Base-by-base conservation (phyloP, 2,888 invertebrate species). In the Cabera pusaria region DNA sequence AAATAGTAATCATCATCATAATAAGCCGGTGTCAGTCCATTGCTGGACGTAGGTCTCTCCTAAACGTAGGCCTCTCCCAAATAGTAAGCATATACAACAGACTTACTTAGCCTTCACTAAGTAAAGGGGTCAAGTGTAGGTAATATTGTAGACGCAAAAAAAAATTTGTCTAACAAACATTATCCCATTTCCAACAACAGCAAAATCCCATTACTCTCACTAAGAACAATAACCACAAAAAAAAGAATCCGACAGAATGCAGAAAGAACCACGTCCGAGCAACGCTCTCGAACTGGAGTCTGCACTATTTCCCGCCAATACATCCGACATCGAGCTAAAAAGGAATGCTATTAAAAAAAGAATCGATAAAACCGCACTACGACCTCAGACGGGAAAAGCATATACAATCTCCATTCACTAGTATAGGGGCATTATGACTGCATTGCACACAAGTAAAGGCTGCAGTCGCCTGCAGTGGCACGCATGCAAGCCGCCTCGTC, bases 331-430 rank as follows among this genome's bases (percentile, higher is more conserved):
- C 29, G 18, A 44, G 52, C 49, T 52, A 53, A 53, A 52, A 56
- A 49, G 49, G 41, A 53, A 51, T 52, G 57, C 57, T 53, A 55
- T 48, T 48, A 55, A n/a, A 65, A 64, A 71, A 73, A 68, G 70
- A 75, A 80, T 74, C 80, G 70, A 79, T 79, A 77, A 63, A 61
- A 53, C 63, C 62, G 51, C 61, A 56, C 63, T 52, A 52, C 59
- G 58, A 64, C 64, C 72, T 65, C 72, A 64, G 65, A 62, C 71
- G 60, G 56, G 52, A 14, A 55, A 59, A 59, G 66, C 53, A 57
- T 67, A 70, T 61, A 65, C 64, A 60, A 57, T 61, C 63, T 65
- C 67, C 83, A 83, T 83, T 83, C 83, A 83, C 64, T 66, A 64
- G 64, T 69, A 69, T 66, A 74, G 58, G 60, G n/a, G 24, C 6